Percentiles rank a stretch among this genome's conserved stretches.
phyloP scores from a whole-genome alignment of 2,797 vertebrate species.

The Garrulus glandarius region DNA sequence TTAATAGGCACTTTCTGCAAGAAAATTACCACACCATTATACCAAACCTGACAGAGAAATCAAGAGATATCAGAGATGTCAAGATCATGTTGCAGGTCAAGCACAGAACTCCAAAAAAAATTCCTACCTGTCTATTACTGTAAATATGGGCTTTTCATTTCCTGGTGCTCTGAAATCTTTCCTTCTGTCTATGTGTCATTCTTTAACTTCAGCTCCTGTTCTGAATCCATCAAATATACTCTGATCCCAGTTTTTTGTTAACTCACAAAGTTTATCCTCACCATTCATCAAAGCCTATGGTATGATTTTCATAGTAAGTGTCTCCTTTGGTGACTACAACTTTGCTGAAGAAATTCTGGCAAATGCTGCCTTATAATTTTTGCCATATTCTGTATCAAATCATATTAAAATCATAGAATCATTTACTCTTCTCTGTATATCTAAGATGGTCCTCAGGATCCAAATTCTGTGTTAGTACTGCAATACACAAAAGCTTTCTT shows the following conservation, averaged over 20 bases:
- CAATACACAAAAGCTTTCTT: slow-evolving; percentile 39
- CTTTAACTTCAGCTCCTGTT: background rate
- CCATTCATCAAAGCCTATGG: background rate
- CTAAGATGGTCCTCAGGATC: background rate
- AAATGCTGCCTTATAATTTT: background rate
- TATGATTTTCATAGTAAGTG: background rate
- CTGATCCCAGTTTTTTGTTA: background rate
- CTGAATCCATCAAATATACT: background rate
- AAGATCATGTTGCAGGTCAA: background rate
- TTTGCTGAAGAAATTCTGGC: background rate
- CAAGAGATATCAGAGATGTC: background rate
- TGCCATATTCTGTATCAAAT: background rate
- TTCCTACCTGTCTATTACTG: background rate
- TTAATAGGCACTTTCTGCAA: background rate
- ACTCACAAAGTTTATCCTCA: background rate
- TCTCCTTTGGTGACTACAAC: background rate
- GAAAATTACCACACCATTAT: background rate
- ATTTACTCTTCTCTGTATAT: background rate
- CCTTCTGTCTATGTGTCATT: background rate
- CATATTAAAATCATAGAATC: background rate
- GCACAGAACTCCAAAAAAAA: background rate
- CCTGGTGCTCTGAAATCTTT: background rate
- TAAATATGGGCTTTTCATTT: background rate
- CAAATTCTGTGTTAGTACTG: background rate
- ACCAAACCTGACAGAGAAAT: background rate